Conservation (phyloP, 2,113 vertebrate genomes). For the Indicator indicator region DNA sequence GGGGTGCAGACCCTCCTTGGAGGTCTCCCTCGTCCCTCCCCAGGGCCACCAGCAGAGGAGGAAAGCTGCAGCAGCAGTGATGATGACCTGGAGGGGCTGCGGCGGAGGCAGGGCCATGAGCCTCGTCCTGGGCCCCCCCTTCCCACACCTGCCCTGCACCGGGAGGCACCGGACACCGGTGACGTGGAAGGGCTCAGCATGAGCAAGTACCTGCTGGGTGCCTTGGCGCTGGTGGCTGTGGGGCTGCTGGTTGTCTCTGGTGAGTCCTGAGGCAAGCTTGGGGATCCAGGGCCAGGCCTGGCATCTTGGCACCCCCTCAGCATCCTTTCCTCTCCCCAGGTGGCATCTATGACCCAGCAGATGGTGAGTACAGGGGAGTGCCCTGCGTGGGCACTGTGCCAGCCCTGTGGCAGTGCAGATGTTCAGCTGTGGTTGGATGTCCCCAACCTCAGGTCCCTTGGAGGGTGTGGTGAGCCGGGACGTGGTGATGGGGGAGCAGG, state of each 20-base stretch:
- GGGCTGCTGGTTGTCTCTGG: slow-evolving; percentile 85
- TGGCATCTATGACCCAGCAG: slow-evolving; percentile 76
- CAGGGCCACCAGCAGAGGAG: neutral
- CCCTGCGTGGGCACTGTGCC: no score
- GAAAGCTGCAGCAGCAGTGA: slow-evolving; percentile 46
- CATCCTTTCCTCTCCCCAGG: slow-evolving; percentile 72
- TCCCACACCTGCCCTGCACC: accelerated
- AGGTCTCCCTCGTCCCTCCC: accelerated
- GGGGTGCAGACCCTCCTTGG: neutral
- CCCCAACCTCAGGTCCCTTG: neutral
- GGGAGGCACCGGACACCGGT: neutral
- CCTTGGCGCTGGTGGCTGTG: slow-evolving; percentile 80
- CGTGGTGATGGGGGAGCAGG: neutral
- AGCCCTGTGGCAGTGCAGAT: neutral
- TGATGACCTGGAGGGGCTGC: slow-evolving; percentile 56
- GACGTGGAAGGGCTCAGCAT: slow-evolving; percentile 68
- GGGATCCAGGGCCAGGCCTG: neutral
- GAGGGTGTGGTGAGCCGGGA: slow-evolving; percentile 36
- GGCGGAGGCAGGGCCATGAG: slow-evolving; percentile 17
- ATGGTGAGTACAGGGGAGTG: slow-evolving; percentile 72
- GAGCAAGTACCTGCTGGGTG: slow-evolving; percentile 86
- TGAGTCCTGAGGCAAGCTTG: slow-evolving; percentile 60
- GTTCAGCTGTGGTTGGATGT: accelerated
- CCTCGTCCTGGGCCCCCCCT: accelerated
- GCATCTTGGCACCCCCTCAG: neutral